phyloP scores from a whole-genome alignment of 2,113 vertebrate species.

The Myotis lucifugus region DNA sequence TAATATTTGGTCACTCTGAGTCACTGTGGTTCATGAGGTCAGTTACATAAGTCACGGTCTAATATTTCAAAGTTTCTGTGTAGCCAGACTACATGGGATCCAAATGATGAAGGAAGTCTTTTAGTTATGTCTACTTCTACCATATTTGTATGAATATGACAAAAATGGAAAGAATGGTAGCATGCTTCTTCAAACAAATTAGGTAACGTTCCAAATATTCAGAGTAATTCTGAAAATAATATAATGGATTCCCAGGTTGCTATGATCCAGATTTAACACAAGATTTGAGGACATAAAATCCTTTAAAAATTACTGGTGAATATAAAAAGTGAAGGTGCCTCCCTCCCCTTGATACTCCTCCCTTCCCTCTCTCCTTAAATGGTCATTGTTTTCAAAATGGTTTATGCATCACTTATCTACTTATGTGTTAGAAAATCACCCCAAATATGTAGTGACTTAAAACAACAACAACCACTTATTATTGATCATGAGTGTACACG shows the following conservation, averaged over 20 bases:
- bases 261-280: background rate
- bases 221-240: background rate
- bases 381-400: background rate
- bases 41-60: background rate
- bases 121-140: background rate
- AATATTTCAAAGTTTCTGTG: slow-evolving; percentile 24
- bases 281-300: background rate
- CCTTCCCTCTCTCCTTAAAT: background rate
- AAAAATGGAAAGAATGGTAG: background rate
- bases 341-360: background rate
- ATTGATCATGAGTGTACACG: background rate
- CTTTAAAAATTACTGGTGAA: background rate
- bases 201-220: background rate
- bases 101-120: background rate
- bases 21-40: slow-evolving; percentile 56
- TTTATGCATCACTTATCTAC: background rate
- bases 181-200: background rate
- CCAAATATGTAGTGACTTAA: background rate
- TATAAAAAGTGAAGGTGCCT: background rate
- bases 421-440: background rate
- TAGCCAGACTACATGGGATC: background rate
- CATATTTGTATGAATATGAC: background rate
- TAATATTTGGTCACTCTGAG: slow-evolving; percentile 58
- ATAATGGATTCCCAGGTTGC: background rate
- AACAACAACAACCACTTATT: background rate